A percentile compares a stretch with the other conserved stretches of the same genome.
Conservation (phyloP, 2,797 vertebrate genomes). For the Micropoecilia bifurca region DNA sequence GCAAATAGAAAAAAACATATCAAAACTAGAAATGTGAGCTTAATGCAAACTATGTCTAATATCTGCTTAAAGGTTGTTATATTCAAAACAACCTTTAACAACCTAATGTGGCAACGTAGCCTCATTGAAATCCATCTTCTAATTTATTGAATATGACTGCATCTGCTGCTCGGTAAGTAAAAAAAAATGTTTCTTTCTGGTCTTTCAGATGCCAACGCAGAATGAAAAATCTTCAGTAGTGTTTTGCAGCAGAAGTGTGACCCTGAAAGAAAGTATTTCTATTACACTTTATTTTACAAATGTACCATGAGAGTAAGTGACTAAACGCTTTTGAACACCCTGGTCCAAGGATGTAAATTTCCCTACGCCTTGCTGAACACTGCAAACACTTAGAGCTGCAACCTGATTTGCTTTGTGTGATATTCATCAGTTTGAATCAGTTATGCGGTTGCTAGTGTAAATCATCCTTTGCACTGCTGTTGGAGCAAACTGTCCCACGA, state of each 20-base stretch:
- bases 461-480: not conserved
- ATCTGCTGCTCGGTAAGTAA: not conserved
- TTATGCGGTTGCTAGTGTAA: not conserved
- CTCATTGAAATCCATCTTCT: not conserved
- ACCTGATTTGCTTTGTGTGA: constrained; percentile 15
- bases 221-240: not conserved
- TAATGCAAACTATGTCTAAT: too few relatives aligned
- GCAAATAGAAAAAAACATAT: not conserved
- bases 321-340: constrained; percentile 12
- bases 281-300: constrained; percentile 21
- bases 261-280: constrained; percentile 15
- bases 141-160: not conserved
- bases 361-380: not conserved
- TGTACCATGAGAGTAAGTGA: constrained; percentile 20
- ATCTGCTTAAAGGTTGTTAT: not conserved
- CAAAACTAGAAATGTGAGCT: not conserved
- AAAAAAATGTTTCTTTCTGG: not conserved
- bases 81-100: too few relatives aligned
- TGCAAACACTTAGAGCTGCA: constrained; percentile 7
- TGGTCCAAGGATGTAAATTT: not conserved
- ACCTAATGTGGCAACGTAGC: not conserved
- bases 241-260: constrained; percentile 15
- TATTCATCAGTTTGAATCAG: constrained; percentile 10
- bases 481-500: not conserved
- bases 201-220: not conserved